phyloP scores from a whole-genome alignment of 35 echinoderm and acorn worm genomes.

The Acanthaster planci region DNA sequence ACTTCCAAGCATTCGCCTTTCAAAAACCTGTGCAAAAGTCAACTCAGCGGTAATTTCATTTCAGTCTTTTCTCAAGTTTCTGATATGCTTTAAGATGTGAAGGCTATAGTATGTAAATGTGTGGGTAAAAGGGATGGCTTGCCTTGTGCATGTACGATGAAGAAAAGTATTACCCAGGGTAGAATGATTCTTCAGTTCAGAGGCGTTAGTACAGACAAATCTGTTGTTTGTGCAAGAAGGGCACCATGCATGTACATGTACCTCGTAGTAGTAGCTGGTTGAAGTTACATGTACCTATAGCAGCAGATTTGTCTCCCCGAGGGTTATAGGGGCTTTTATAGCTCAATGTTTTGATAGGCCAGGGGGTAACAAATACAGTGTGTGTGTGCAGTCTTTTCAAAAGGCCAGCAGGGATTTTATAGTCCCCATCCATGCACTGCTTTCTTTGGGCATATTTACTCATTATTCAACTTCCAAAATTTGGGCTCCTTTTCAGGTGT shows the following conservation, averaged over 20 bases:
- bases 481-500: background rate
- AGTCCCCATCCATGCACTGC: background rate
- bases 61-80: too few species aligned
- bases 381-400: slow-evolving; percentile 3
- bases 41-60: background rate
- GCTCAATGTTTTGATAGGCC: slow-evolving; percentile 29
- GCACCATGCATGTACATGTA: too few species aligned
- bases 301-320: background rate
- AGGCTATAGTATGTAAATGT: too few species aligned
- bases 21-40: slow-evolving; percentile 14
- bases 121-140: background rate
- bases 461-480: background rate
- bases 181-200: slow-evolving; percentile 15
- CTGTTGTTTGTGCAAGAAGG: background rate
- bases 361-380: slow-evolving; percentile 22
- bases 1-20: background rate
- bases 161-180: background rate
- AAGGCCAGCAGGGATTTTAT: slow-evolving; percentile 11
- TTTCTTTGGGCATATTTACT: slow-evolving; percentile 10
- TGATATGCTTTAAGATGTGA: too few species aligned
- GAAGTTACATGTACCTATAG: slow-evolving; percentile 6
- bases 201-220: background rate
- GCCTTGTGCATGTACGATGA: background rate
- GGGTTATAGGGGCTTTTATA: background rate
- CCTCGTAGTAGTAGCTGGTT: too few species aligned